A percentile compares a stretch with the other conserved stretches of the same genome.
Conservation (phyloP, 1,140 invertebrate species). For the Oreohelix idahoensis region DNA sequence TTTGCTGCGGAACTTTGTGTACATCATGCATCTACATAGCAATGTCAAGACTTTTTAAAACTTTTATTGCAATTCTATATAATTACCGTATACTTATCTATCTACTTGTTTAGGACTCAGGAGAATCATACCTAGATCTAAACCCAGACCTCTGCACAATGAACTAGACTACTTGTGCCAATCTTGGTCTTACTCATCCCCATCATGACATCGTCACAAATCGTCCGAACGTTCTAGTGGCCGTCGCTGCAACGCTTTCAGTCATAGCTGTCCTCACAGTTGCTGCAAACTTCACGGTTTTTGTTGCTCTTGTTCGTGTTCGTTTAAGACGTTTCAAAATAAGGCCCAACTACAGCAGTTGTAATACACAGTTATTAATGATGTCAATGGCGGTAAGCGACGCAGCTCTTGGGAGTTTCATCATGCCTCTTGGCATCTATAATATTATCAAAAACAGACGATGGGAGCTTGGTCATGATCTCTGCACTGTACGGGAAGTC, state of each 20-base stretch:
- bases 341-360: not conserved
- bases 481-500: not conserved
- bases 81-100: no score
- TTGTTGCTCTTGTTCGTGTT: not conserved
- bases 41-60: no score
- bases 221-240: not conserved
- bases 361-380: not conserved
- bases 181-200: not conserved
- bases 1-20: no score
- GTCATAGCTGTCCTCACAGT: not conserved
- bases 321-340: not conserved
- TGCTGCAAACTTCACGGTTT: not conserved
- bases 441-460: constrained; percentile 2
- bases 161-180: not conserved
- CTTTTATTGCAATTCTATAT: no score
- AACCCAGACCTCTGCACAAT: no score
- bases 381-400: constrained; percentile 19
- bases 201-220: not conserved
- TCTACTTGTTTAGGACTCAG: no score
- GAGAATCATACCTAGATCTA: no score
- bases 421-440: constrained; percentile 7
- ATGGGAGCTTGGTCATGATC: not conserved
- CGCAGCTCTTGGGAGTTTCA: not conserved
- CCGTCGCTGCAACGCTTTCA: not conserved
- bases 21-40: no score